Evolutionary conservation across 2,888 invertebrate genomes (phyloP).

Genomic region (Ennomos erosarius): DNA sequence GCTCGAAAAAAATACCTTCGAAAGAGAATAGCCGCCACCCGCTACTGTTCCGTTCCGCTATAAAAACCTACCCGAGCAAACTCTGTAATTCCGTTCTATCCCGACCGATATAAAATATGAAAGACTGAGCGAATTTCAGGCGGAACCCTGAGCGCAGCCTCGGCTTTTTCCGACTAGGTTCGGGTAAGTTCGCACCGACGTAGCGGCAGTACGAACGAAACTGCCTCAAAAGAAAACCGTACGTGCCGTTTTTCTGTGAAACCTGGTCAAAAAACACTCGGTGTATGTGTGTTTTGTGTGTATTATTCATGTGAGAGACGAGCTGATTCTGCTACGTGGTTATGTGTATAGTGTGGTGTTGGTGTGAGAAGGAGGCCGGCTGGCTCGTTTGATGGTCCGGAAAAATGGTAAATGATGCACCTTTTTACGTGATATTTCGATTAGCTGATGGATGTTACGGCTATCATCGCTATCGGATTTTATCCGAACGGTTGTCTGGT

Average conservation of each 20-base stretch:
- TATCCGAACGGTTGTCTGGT: conserved; percentile 37
- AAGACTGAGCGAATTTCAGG: conserved; percentile 79
- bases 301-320: conserved; percentile 48
- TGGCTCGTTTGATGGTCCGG: conserved; percentile 69
- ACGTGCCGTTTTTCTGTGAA: conserved; percentile 40
- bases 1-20: conserved; percentile 70
- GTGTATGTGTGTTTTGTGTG: conserved; percentile 70
- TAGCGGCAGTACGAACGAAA: conserved; percentile 73
- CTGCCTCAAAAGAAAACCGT: conserved; percentile 46
- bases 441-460: conserved; percentile 53
- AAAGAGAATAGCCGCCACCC: conserved; percentile 70
- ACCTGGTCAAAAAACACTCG: conserved; percentile 52
- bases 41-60: conserved; percentile 67
- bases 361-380: conserved; percentile 47
- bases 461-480: conserved; percentile 45
- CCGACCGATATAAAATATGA: conserved; percentile 83
- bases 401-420: conserved; percentile 76
- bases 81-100: conserved; percentile 78
- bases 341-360: conserved; percentile 68
- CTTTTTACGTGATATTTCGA: conserved; percentile 54
- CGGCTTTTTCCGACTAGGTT: conserved; percentile 60
- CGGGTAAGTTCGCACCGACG: conserved; percentile 67
- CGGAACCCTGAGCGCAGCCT: conserved; percentile 59
- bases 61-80: conserved; percentile 82
- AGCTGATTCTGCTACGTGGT: conserved; percentile 57